Evolutionary conservation across 2,797 vertebrate genomes (phyloP).

Genomic region (Enteromius afrohamiltoni): DNA sequence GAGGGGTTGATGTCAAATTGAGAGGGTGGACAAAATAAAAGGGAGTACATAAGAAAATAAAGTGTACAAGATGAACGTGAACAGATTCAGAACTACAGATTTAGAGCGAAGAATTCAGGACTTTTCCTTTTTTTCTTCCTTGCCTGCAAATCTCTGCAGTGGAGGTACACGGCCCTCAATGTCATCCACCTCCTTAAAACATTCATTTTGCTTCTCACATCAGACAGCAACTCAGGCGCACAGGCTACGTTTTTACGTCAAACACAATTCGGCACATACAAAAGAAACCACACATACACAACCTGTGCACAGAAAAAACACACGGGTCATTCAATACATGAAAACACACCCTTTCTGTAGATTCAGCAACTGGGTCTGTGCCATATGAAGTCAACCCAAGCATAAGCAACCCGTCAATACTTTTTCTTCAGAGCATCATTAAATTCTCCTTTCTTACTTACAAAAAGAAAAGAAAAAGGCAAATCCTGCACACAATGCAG

Average conservation of each 20-base stretch:
- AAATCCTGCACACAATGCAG: conserved; percentile 83
- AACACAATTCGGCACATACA: conserved; percentile 73
- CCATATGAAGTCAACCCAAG: conserved; percentile 69
- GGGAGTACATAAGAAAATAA: conserved; percentile 34
- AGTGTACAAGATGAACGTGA: conserved; percentile 70
- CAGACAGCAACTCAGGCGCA: conserved; percentile 68
- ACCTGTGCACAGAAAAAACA: conserved; percentile 71
- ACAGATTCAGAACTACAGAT: conserved; percentile 83
- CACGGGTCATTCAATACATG: conserved; percentile 79
- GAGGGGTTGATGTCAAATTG: conserved; percentile 44
- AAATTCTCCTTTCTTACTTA: conserved; percentile 74
- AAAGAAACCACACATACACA: conserved; percentile 75
- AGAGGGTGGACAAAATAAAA: conserved; percentile 52
- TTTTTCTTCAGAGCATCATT: conserved; percentile 64
- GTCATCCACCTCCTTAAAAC: conserved; percentile 70
- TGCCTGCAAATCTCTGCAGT: conserved; percentile 85
- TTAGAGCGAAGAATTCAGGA: conserved; percentile 80
- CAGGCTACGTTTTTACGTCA: conserved; percentile 55
- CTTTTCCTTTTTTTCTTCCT: conserved; percentile 60
- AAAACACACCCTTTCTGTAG: conserved; percentile 74
- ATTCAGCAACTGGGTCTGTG: conserved; percentile 68
- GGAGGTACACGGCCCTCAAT: conserved; percentile 83
- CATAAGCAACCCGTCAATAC: conserved; percentile 61
- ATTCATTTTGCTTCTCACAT: conserved; percentile 91
- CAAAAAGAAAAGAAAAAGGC: conserved; percentile 68